A percentile compares a stretch with the other conserved stretches of the same genome.
Evolutionary conservation across 2,113 vertebrate species (phyloP).

Genomic region (Mellivora capensis): DNA sequence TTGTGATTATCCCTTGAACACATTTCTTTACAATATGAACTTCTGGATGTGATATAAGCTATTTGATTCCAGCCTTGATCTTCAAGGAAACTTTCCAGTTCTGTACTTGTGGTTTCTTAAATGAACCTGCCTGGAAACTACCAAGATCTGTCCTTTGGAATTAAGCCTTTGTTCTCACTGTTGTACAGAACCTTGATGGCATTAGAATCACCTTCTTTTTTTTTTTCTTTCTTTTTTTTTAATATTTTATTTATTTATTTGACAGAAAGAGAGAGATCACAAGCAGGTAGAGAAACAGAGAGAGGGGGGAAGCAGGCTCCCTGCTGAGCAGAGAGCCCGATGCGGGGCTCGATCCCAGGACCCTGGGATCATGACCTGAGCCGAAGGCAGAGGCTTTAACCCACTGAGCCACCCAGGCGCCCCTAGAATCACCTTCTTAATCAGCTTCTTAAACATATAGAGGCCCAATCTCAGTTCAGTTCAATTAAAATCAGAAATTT

Average conservation of each 20-base stretch:
- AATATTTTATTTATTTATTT: no score
- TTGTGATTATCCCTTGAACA: conserved; percentile 2
- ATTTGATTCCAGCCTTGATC: conserved; percentile 17
- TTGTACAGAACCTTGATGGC: neutral
- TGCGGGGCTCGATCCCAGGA: no score
- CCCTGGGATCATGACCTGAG: no score
- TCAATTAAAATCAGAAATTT: neutral
- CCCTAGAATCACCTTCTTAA: neutral
- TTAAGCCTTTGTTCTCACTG: neutral
- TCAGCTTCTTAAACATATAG: neutral
- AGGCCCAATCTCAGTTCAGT: neutral
- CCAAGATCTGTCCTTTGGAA: neutral
- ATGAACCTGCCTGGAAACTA: neutral
- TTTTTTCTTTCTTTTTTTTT: no score
- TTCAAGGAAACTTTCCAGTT: neutral
- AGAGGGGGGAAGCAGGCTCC: no score
- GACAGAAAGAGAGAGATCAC: no score
- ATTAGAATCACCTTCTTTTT: neutral
- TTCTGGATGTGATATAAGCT: neutral
- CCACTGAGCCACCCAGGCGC: no score
- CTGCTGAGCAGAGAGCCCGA: no score
- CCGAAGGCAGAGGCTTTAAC: no score
- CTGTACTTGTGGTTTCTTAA: neutral
- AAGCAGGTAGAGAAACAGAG: no score
- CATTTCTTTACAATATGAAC: neutral